These are phyloP conservation scores for Andrena dorsata DNA, from an alignment of 2,888 invertebrate species.

Conservation along the genomic window DNA sequence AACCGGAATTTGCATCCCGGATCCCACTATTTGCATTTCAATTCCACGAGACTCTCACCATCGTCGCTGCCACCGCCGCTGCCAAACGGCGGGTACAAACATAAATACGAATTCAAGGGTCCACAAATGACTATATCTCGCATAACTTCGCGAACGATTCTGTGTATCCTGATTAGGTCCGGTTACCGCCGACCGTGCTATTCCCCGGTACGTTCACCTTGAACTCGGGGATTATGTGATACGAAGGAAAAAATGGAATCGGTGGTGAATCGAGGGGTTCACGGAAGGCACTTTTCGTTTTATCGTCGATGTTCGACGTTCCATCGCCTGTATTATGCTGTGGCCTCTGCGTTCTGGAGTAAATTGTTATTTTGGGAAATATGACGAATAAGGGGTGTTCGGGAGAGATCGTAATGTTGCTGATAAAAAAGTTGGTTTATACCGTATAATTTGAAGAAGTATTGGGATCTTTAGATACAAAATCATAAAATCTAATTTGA, in stretches of 20 bases:
- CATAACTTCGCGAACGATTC: slow-evolving; percentile 68
- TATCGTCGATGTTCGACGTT: not conserved
- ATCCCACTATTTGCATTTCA: slow-evolving; percentile 85
- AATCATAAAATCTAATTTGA: no score
- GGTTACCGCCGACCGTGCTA: slow-evolving; percentile 59
- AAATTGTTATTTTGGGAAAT: no score
- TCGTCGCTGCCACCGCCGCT: slow-evolving; percentile 73
- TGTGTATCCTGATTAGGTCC: slow-evolving; percentile 70
- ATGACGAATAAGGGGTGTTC: no score
- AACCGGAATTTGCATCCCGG: slow-evolving; percentile 84
- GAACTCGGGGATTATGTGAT: slow-evolving; percentile 17
- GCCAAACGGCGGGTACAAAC: slow-evolving; percentile 83
- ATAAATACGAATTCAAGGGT: slow-evolving; percentile 82
- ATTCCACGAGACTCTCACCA: slow-evolving; percentile 82
- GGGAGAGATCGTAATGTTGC: no score
- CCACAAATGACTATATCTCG: slow-evolving; percentile 68
- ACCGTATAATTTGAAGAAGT: no score
- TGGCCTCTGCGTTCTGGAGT: no score
- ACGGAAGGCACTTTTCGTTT: not conserved
- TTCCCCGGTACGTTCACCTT: slow-evolving; percentile 35
- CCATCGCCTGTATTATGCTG: not conserved
- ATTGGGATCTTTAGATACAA: no score
- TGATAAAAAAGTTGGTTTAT: no score
- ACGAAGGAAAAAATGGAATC: not conserved
- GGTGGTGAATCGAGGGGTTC: not conserved